Evolutionary conservation across 2,888 invertebrate species (phyloP).

Genomic region (Acanthosoma haemorrhoidale): DNA sequence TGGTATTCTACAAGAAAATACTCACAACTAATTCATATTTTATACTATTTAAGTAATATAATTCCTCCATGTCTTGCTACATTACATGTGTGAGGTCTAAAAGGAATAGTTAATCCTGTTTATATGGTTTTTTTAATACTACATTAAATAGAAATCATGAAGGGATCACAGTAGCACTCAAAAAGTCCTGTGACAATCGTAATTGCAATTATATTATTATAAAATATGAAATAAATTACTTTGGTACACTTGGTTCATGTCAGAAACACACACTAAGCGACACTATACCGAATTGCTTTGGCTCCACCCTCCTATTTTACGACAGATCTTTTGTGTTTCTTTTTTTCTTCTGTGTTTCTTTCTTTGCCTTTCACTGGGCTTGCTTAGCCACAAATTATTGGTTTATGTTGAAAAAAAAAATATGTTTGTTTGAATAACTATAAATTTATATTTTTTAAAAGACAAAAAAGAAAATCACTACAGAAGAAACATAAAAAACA

Average conservation of each 20-base stretch:
- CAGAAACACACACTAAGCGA: conserved; percentile 27
- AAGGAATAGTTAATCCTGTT: neutral
- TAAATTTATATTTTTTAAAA: neutral
- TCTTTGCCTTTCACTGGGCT: conserved; percentile 10
- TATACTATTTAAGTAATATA: neutral
- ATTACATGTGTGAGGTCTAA: neutral
- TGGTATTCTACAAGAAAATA: no score
- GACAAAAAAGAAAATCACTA: neutral
- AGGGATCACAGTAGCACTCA: conserved; percentile 16
- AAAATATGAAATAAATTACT: conserved; percentile 29
- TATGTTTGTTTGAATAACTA: neutral
- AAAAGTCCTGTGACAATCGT: neutral
- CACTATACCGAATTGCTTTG: conserved; percentile 22
- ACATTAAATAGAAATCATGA: neutral
- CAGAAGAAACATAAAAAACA: conserved; percentile 6
- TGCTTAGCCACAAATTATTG: neutral
- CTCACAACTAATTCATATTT: neutral
- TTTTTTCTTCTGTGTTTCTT: conserved; percentile 5
- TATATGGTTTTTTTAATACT: no score
- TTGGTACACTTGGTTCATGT: conserved; percentile 27
- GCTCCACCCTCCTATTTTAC: conserved; percentile 2
- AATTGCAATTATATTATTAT: neutral
- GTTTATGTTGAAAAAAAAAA: neutral
- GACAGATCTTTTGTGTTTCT: conserved; percentile 17
- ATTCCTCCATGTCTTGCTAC: neutral